These are phyloP conservation scores for Drosophila barbarae DNA, from an alignment of 2,888 invertebrate genomes.

Conservation along the genomic window DNA sequence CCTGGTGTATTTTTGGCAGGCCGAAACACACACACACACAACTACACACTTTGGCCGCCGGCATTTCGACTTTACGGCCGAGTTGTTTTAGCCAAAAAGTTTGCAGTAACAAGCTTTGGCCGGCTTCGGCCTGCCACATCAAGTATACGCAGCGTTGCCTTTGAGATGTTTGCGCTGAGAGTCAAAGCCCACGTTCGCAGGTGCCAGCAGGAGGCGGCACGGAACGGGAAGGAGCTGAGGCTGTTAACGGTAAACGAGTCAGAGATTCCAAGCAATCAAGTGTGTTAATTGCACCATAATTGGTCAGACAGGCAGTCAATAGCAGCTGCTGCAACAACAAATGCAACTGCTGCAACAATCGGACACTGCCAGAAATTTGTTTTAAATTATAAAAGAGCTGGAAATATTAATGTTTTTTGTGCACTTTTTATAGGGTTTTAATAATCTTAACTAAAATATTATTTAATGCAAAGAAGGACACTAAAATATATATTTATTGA, in stretches of 20 bases:
- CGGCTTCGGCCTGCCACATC: constrained; percentile 24
- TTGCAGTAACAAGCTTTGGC: constrained; percentile 38
- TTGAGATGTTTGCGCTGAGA: constrained; percentile 56
- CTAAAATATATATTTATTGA: neutral
- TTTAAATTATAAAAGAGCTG: neutral
- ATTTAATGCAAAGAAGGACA: neutral
- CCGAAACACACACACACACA: constrained; percentile 10
- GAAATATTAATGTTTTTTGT: neutral
- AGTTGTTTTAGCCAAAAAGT: constrained; percentile 43
- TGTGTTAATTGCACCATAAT: constrained; percentile 74
- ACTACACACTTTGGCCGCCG: constrained; percentile 31
- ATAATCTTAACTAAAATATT: neutral
- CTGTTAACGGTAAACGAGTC: constrained; percentile 43
- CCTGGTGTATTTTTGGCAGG: constrained; percentile 47
- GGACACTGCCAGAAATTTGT: constrained; percentile 7
- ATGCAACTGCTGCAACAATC: constrained; percentile 7
- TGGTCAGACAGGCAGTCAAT: constrained; percentile 68
- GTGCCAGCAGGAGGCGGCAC: constrained; percentile 1
- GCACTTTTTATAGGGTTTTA: fast-evolving
- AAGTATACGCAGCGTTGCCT: constrained; percentile 47
- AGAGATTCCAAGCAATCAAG: constrained; percentile 63
- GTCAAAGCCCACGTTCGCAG: constrained; percentile 36
- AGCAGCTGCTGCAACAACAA: constrained; percentile 23
- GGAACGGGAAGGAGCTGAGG: constrained; percentile 10
- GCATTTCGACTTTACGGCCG: constrained; percentile 60